phyloP scores from a whole-genome alignment of 2,888 invertebrate genomes.

The Strigamia transsilvanica region DNA sequence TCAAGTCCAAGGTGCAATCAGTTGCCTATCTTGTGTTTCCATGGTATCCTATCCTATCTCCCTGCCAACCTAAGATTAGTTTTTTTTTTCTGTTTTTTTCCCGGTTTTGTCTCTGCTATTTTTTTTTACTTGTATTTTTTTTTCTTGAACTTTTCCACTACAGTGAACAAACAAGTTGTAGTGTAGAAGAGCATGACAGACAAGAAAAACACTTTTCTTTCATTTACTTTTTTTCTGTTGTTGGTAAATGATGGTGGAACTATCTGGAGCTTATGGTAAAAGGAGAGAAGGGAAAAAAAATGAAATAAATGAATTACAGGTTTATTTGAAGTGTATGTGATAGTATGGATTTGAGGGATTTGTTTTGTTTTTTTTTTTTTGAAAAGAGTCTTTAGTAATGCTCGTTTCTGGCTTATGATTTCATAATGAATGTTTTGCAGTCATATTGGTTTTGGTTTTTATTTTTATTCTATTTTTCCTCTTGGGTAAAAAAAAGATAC shows the following conservation, averaged over 20 bases:
- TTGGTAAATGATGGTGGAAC: constrained; percentile 31
- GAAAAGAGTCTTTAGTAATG: background rate
- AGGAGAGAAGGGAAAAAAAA: background rate
- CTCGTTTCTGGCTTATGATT: background rate
- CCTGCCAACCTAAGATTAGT: constrained; percentile 23
- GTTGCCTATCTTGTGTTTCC: constrained; percentile 49
- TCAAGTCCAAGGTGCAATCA: constrained; percentile 49
- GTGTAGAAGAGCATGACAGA: constrained; percentile 45
- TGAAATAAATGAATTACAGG: constrained; percentile 38
- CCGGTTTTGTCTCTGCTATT: background rate
- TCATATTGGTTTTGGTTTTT: background rate
- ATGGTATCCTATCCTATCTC: constrained; percentile 42
- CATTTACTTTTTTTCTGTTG: constrained; percentile 19
- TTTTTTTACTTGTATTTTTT: background rate
- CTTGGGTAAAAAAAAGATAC: too few species aligned
- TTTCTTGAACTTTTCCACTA: constrained; percentile 42
- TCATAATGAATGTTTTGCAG: background rate
- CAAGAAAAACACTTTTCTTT: constrained; percentile 47
- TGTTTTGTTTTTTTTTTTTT: background rate
- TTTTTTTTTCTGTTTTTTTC: constrained; percentile 19
- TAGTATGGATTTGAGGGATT: background rate
- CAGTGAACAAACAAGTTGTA: constrained; percentile 49
- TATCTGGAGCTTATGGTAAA: background rate
- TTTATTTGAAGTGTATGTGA: background rate
- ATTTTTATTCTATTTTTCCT: background rate